Evolutionary conservation across 1,140 invertebrate genomes (phyloP).

Genomic region (Myzus persicae): DNA sequence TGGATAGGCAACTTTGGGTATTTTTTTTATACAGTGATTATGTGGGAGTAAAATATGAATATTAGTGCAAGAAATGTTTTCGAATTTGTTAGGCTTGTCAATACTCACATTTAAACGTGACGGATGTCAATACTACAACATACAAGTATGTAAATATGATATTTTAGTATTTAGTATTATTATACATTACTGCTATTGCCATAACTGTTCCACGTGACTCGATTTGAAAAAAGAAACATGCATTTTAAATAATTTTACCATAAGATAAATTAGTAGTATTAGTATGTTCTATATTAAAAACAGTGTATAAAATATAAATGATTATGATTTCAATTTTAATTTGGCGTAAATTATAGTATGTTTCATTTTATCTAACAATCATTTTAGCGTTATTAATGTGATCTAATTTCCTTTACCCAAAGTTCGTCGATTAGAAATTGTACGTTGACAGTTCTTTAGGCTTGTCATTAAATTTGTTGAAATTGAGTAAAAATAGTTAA

Average conservation of each 20-base stretch:
- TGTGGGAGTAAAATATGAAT: not conserved
- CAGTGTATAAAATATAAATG: not conserved
- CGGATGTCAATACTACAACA: not conserved
- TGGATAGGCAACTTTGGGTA: not conserved
- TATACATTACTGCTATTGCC: not conserved
- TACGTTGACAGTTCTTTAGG: not conserved
- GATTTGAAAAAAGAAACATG: not conserved
- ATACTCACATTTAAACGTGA: too few species aligned
- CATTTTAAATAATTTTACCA: not conserved
- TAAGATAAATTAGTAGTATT: not conserved
- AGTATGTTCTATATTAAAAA: not conserved
- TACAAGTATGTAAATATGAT: not conserved
- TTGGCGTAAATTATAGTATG: not conserved
- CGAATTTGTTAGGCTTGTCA: not conserved
- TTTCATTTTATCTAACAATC: not conserved
- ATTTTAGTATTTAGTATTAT: not conserved
- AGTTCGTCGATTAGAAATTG: not conserved
- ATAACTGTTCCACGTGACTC: not conserved
- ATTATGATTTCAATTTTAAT: not conserved
- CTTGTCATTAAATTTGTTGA: not conserved
- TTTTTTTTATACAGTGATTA: not conserved
- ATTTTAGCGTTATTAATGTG: not conserved
- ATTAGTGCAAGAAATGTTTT: slow-evolving; percentile 1
- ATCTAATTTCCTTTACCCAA: not conserved
- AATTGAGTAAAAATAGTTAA: not conserved